Evolutionary conservation across 2,113 vertebrate genomes (phyloP), one percentile per base, ranked within the genome.

Genomic region (Lycocorax pyrrhopterus): DNA sequence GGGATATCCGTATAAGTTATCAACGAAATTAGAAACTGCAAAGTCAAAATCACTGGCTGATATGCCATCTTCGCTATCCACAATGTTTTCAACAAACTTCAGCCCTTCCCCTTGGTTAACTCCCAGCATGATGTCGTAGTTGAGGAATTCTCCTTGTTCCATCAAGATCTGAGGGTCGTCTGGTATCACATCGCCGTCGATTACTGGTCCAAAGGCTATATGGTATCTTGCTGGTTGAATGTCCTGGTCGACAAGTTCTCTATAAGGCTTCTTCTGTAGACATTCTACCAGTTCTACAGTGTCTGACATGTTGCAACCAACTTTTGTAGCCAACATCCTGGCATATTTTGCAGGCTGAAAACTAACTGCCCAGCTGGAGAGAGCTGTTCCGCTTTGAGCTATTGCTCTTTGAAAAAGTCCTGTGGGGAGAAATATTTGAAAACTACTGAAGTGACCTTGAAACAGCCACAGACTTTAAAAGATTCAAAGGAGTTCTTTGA

Each of bases 61-160:
- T 76, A 99, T 99, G 17, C 99, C 99, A 12, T 99, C 99, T 96
- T 99, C 99, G 0, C 99, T 99, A 93, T 99, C 99, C 91, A 99
- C 99, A 43, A 99, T 99, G 60, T 99, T 99, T 97, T 99, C 99
- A 44, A 99, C 99, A 93, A 99, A 99, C 97, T 99, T 99, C 63
- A 99, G 92, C 56, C 99, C 99, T 97, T 99, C 99, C 9, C 99
- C 99, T 96, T 99, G 99, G 97, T 99, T 99, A 53, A 99, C 99
- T 80, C 99, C 99, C 95, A 99, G 97, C 99, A 99, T 99, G 64
- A 99, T 99, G 83, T 99, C 99, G 0, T 99, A 99, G 97, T 99
- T 99, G 94, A 99, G 99, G 97, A 99, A 99, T 93, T 99, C 99
- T 76, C 99, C 99, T 98, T 99, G 99, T 41, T 99, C 99, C 99